Evolutionary conservation across 1,140 invertebrate species (phyloP).

Genomic region (Caenorhabditis elegans): WBcel235 BX284604.4:8649001-8649500

Average conservation of each 20-base stretch:
- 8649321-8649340: not conserved
- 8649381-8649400: not conserved
- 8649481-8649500: not conserved
- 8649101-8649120: not conserved
- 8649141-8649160: not conserved
- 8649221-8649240: not conserved
- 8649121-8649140: not conserved
- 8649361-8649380: not conserved
- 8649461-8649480: not conserved
- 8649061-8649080: no score
- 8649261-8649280: not conserved
- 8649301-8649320: no score
- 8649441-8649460: not conserved
- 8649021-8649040: no score
- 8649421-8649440: no score
- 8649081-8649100: not conserved
- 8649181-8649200: no score
- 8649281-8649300: not conserved
- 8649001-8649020: no score
- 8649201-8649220: not conserved
- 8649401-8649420: not conserved
- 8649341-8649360: not conserved
- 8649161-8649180: no score
- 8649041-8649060: no score
- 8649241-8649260: not conserved